Evolutionary conservation across 2,797 vertebrate species (phyloP).

Genomic region (Poliocrania exsul): DNA sequence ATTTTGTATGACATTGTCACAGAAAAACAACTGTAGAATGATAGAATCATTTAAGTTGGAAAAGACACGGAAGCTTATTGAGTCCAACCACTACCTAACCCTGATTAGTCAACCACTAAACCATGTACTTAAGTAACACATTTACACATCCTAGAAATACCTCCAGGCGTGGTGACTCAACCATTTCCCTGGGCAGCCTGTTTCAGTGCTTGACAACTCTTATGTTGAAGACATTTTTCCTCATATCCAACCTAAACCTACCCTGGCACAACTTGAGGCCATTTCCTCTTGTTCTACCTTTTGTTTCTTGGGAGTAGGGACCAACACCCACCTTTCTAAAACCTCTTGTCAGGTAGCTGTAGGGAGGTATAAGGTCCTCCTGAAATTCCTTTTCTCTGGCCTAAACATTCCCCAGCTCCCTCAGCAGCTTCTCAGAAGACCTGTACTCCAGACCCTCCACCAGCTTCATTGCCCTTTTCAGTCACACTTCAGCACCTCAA

Average conservation of each 20-base stretch:
- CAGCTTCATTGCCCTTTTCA: not conserved
- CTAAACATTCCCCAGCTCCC: not conserved
- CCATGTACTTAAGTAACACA: rapidly evolving
- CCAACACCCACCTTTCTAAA: not conserved
- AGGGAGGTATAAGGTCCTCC: not conserved
- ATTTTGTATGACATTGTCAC: not conserved
- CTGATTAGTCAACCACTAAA: not conserved
- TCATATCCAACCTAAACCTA: not conserved
- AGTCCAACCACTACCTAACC: not conserved
- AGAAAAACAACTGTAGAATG: not conserved
- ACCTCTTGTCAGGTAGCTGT: not conserved
- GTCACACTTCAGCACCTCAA: not conserved
- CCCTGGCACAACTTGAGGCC: not conserved
- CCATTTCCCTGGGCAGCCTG: too few species aligned
- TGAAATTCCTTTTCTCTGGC: not conserved
- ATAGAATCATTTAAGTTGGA: not conserved
- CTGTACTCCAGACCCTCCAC: not conserved
- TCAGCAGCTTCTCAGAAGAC: not conserved
- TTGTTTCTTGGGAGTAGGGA: not conserved
- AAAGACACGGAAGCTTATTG: not conserved
- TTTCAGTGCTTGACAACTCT: not conserved
- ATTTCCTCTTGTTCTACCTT: not conserved
- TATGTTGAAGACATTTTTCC: not conserved
- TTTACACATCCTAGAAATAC: not conserved
- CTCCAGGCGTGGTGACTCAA: too few species aligned